A percentile compares a stretch with the other conserved stretches of the same genome.
These are phyloP conservation scores for Metalampra italica DNA, from an alignment of 2,888 invertebrate species.

Conservation along the genomic window DNA sequence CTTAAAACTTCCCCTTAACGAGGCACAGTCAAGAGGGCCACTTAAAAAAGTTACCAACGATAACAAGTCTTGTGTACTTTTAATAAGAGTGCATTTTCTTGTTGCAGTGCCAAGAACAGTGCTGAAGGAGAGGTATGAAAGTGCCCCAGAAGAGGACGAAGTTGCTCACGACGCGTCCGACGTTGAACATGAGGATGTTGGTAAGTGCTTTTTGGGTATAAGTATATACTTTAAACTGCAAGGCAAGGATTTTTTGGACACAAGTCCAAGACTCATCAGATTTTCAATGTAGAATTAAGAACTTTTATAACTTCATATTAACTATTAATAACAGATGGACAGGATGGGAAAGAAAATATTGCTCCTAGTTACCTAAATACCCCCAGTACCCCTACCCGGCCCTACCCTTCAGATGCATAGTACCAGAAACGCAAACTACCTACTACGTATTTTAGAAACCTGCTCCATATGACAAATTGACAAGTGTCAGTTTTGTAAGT, in stretches of 20 bases:
- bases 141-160: slow-evolving; percentile 88
- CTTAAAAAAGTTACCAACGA: slow-evolving; percentile 19
- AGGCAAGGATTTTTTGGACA: background rate
- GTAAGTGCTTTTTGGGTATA: slow-evolving; percentile 52
- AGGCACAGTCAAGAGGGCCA: slow-evolving; percentile 34
- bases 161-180: slow-evolving; percentile 75
- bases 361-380: too few relatives aligned
- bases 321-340: too few relatives aligned
- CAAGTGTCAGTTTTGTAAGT: too few relatives aligned
- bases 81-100: slow-evolving; percentile 41
- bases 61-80: slow-evolving; percentile 25
- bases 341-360: too few relatives aligned
- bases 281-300: too few relatives aligned
- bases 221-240: slow-evolving; percentile 14
- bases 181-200: slow-evolving; percentile 73
- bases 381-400: too few relatives aligned
- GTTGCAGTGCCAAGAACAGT: slow-evolving; percentile 89
- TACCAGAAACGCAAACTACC: too few relatives aligned
- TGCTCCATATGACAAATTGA: too few relatives aligned
- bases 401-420: too few relatives aligned
- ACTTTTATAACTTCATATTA: too few relatives aligned
- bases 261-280: too few relatives aligned
- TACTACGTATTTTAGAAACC: too few relatives aligned
- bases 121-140: slow-evolving; percentile 89
- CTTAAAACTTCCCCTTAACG: slow-evolving; percentile 18